Evolutionary conservation across 2,113 vertebrate genomes (phyloP).

Genomic region (Oenanthe oenanthe): DNA sequence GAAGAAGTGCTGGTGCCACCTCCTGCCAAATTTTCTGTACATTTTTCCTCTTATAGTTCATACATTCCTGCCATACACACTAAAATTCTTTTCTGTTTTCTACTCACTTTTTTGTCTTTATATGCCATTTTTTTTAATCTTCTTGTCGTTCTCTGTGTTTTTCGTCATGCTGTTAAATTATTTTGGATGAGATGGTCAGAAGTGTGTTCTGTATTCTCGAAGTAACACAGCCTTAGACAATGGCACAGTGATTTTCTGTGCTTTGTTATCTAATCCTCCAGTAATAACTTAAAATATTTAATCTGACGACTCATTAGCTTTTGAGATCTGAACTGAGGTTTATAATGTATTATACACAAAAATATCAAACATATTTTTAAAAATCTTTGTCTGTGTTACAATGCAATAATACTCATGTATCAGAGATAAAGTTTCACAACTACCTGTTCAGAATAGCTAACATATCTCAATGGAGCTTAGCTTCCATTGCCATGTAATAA

Average conservation of each 20-base stretch:
- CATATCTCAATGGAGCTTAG: not conserved
- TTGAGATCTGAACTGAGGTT: not conserved
- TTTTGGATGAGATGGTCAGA: too few species aligned
- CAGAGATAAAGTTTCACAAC: not conserved
- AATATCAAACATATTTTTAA: not conserved
- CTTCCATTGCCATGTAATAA: not conserved
- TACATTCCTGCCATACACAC: too few species aligned
- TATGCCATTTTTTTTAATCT: too few species aligned
- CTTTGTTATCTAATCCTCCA: slow-evolving; percentile 8
- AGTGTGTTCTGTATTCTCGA: too few species aligned
- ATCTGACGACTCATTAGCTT: not conserved
- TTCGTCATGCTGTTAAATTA: too few species aligned
- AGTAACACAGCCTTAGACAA: not conserved
- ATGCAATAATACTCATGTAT: not conserved
- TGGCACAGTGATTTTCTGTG: not conserved
- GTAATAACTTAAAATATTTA: slow-evolving; percentile 18
- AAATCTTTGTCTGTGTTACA: not conserved
- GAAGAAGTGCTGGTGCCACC: too few species aligned
- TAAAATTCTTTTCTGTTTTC: too few species aligned
- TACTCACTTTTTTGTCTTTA: too few species aligned
- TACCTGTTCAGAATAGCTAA: not conserved
- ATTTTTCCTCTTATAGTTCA: too few species aligned
- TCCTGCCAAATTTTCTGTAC: too few species aligned
- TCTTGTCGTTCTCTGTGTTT: too few species aligned
- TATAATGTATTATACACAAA: not conserved